A percentile compares a stretch with the other conserved stretches of the same genome.
Conservation (phyloP, 2,797 vertebrate species). For the Neopelma chrysocephalum region DNA sequence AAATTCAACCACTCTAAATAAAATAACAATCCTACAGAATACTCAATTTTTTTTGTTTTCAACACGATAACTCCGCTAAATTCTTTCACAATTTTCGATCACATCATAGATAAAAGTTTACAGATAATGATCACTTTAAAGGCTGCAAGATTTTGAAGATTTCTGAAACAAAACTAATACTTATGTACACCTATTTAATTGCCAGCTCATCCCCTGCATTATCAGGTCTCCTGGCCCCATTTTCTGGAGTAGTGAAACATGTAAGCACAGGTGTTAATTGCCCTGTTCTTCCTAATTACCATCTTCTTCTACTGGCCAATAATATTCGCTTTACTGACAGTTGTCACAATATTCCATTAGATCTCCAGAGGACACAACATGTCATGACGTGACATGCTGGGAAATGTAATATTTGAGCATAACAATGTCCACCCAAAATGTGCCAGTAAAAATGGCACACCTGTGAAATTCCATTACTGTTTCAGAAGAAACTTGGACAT, state of each 20-base stretch:
- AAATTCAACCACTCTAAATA: background rate
- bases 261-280: background rate
- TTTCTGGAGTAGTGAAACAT: background rate
- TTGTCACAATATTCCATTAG: background rate
- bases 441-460: background rate
- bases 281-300: background rate
- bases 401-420: background rate
- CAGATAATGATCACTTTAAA: background rate
- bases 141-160: background rate
- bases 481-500: background rate
- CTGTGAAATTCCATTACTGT: background rate
- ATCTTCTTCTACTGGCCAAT: background rate
- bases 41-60: background rate
- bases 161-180: background rate
- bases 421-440: background rate
- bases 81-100: background rate
- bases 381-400: background rate
- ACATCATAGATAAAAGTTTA: background rate
- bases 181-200: background rate
- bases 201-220: background rate
- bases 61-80: background rate
- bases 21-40: background rate
- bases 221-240: background rate
- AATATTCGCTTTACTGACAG: background rate
- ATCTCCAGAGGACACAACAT: background rate